Percentiles rank a stretch among this genome's conserved stretches.
Conservation (phyloP, 2,797 vertebrate genomes). For the Leptoclinus maculatus region DNA sequence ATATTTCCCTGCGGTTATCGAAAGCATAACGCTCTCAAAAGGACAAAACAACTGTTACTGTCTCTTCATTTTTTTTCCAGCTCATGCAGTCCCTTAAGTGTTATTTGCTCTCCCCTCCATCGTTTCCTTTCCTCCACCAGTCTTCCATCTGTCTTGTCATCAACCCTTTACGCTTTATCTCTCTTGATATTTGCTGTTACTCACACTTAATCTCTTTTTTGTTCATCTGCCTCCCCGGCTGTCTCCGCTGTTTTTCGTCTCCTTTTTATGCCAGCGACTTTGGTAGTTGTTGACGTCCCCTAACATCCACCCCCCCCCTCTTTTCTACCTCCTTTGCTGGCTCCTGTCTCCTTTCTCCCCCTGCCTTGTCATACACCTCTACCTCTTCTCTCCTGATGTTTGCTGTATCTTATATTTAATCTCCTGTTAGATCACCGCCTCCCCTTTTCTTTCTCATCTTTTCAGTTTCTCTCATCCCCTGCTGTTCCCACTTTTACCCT, state of each 20-base stretch:
- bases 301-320: background rate
- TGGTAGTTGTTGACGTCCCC: slow-evolving; percentile 8
- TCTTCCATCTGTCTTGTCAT: slow-evolving; percentile 47
- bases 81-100: slow-evolving; percentile 4
- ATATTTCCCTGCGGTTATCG: background rate
- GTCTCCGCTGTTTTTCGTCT: slow-evolving; percentile 22
- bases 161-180: slow-evolving; percentile 5
- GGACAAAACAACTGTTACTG: slow-evolving; percentile 22
- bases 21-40: slow-evolving; percentile 18
- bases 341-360: background rate
- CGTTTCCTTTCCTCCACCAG: background rate
- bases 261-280: background rate
- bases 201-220: slow-evolving; percentile 57
- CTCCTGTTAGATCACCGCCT: slow-evolving; percentile 46
- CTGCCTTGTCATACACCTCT: slow-evolving; percentile 19
- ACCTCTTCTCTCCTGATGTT: slow-evolving; percentile 26
- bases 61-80: slow-evolving; percentile 6
- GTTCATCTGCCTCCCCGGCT: slow-evolving; percentile 39
- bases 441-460: slow-evolving; percentile 16
- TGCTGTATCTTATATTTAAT: slow-evolving; percentile 46
- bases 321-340: background rate
- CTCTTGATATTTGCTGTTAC: slow-evolving; percentile 53
- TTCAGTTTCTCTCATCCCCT: slow-evolving; percentile 17
- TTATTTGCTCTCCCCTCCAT: background rate
- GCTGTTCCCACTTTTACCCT: slow-evolving; percentile 18